Percentiles rank a stretch among this genome's conserved stretches.
phyloP scores from a whole-genome alignment of 2,113 vertebrate genomes.

The Misgurnus mizolepis region DNA sequence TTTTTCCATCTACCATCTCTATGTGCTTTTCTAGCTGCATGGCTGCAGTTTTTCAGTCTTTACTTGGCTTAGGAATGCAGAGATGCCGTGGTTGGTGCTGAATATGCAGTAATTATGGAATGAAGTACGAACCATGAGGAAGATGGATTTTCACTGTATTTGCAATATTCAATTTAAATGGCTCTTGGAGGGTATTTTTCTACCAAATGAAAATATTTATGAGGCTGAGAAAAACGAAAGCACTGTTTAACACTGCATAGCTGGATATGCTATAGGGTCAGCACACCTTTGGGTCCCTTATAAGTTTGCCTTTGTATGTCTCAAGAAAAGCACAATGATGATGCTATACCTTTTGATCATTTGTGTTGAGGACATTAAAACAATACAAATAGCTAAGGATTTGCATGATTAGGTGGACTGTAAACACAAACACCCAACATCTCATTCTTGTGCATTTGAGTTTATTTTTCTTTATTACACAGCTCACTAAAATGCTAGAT shows the following conservation, averaged over 20 bases:
- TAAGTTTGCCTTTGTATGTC: too few relatives aligned
- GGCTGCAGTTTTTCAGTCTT: conserved; percentile 41
- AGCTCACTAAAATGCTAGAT: too few relatives aligned
- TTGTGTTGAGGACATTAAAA: neutral
- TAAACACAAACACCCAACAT: neutral
- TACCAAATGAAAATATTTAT: too few relatives aligned
- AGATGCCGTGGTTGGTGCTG: conserved; percentile 44
- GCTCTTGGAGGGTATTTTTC: neutral
- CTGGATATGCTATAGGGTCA: too few relatives aligned
- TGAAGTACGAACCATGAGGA: conserved; percentile 38
- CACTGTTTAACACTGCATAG: too few relatives aligned
- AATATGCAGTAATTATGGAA: conserved; percentile 44
- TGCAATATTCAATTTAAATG: neutral
- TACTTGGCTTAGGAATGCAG: conserved; percentile 40
- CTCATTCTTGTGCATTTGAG: too few relatives aligned
- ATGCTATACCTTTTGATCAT: neutral
- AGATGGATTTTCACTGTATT: conserved; percentile 20
- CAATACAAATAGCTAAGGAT: neutral
- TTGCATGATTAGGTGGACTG: neutral
- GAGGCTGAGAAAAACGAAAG: too few relatives aligned
- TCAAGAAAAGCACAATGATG: too few relatives aligned
- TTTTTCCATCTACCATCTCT: conserved; percentile 39
- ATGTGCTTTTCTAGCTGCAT: conserved; percentile 8
- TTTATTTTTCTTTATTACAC: too few relatives aligned
- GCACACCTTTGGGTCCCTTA: too few relatives aligned